phyloP scores from a whole-genome alignment of 2,797 vertebrate genomes.

The Etheostoma nigrum region DNA sequence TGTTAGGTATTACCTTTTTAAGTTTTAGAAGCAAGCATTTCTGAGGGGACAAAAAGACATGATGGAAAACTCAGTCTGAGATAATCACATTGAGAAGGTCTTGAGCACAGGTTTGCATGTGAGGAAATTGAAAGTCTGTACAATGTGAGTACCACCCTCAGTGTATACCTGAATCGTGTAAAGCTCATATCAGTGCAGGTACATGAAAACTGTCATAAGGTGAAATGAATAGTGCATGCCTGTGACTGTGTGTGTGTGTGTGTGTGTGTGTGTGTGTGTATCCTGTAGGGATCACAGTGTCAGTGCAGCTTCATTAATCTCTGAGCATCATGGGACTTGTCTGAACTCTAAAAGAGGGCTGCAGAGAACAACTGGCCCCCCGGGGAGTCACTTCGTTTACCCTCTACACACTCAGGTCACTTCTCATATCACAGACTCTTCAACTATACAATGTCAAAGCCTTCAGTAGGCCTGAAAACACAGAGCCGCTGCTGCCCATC shows the following conservation, averaged over 20 bases:
- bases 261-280: constrained; percentile 55
- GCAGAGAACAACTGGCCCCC: constrained; percentile 68
- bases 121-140: background rate
- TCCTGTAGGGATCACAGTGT: constrained; percentile 77
- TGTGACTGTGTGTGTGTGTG: constrained; percentile 39
- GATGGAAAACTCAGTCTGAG: too few relatives aligned
- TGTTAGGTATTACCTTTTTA: background rate
- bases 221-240: constrained; percentile 50
- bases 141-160: background rate
- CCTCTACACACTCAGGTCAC: constrained; percentile 75
- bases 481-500: constrained; percentile 28
- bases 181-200: constrained; percentile 29
- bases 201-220: constrained; percentile 52
- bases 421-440: constrained; percentile 69
- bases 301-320: constrained; percentile 83
- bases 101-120: background rate
- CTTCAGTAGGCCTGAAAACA: constrained; percentile 27
- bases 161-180: constrained; percentile 1
- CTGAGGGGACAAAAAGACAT: background rate
- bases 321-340: constrained; percentile 73
- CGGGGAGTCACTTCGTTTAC: constrained; percentile 75
- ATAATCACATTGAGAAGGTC: background rate
- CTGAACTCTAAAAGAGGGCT: constrained; percentile 78
- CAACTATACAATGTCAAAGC: constrained; percentile 71
- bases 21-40: background rate